These are phyloP conservation scores for Artibeus lituratus DNA, from an alignment of 2,797 vertebrate species.

Conservation along the genomic window DNA sequence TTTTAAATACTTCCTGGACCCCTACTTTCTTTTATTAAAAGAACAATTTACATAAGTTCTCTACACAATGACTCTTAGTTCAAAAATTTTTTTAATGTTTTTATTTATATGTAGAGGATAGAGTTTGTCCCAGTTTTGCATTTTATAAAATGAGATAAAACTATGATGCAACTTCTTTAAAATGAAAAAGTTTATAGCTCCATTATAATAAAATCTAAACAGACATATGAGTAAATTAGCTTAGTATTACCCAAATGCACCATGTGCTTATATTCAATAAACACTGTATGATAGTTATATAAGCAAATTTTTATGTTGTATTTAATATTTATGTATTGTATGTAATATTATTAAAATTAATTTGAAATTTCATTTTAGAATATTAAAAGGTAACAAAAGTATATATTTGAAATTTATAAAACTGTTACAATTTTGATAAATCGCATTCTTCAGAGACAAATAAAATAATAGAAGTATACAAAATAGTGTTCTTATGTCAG, in stretches of 20 bases:
- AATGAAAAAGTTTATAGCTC: neutral
- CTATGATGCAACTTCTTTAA: neutral
- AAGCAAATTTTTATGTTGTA: neutral
- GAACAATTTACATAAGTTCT: neutral
- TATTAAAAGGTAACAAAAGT: neutral
- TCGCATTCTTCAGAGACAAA: neutral
- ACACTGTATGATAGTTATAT: neutral
- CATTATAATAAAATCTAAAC: constrained; percentile 3
- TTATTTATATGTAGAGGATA: neutral
- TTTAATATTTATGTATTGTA: neutral
- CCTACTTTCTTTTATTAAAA: neutral
- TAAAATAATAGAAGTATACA: neutral
- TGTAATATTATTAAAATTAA: neutral
- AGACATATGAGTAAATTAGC: neutral
- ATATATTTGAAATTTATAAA: neutral
- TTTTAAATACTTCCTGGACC: neutral
- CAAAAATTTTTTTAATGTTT: neutral
- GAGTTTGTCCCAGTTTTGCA: neutral
- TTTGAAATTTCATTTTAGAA: neutral
- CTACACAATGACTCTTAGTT: neutral
- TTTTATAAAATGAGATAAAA: constrained; percentile 15
- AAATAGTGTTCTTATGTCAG: neutral
- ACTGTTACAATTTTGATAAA: neutral
- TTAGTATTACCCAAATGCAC: neutral
- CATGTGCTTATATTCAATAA: neutral